phyloP scores from a whole-genome alignment of 2,113 vertebrate genomes.

The Monopterus albus region DNA sequence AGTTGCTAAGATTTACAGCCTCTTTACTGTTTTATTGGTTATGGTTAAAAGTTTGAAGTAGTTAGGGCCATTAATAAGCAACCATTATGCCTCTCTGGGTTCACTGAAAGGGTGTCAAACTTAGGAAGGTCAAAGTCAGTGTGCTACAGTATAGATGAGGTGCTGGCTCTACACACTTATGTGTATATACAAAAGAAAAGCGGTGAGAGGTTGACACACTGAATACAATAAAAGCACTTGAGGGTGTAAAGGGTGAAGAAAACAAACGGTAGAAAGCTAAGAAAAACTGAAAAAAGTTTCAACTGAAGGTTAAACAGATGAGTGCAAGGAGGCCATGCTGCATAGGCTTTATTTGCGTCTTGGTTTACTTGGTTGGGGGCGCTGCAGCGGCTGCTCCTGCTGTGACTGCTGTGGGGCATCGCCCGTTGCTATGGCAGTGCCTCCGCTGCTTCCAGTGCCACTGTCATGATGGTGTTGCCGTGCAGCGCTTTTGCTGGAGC shows the following conservation, averaged over 20 bases:
- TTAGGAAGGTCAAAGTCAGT: constrained; percentile 15
- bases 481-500: constrained; percentile 93
- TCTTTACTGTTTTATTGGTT: not conserved
- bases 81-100: constrained; percentile 29
- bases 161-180: constrained; percentile 78
- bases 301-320: constrained; percentile 89
- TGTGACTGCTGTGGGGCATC: constrained; percentile 91
- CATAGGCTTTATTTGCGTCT: constrained; percentile 95
- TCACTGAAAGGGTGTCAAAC: constrained; percentile 9
- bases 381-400: constrained; percentile 89
- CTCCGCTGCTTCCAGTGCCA: constrained; percentile 63
- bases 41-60: not conserved
- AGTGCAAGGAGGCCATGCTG: constrained; percentile 98
- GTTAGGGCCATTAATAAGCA: constrained; percentile 1
- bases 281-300: constrained; percentile 67
- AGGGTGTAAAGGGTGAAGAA: constrained; percentile 46
- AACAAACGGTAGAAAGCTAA: constrained; percentile 48
- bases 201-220: constrained; percentile 78
- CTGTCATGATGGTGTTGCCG: constrained; percentile 91
- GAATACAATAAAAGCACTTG: constrained; percentile 70
- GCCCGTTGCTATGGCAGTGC: constrained; percentile 86
- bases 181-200: constrained; percentile 82
- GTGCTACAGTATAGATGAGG: constrained; percentile 73
- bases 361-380: constrained; percentile 99
- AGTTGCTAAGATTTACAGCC: not conserved